Base-by-base conservation (phyloP, 2,888 invertebrate genomes). In the Ischnura elegans region DNA sequence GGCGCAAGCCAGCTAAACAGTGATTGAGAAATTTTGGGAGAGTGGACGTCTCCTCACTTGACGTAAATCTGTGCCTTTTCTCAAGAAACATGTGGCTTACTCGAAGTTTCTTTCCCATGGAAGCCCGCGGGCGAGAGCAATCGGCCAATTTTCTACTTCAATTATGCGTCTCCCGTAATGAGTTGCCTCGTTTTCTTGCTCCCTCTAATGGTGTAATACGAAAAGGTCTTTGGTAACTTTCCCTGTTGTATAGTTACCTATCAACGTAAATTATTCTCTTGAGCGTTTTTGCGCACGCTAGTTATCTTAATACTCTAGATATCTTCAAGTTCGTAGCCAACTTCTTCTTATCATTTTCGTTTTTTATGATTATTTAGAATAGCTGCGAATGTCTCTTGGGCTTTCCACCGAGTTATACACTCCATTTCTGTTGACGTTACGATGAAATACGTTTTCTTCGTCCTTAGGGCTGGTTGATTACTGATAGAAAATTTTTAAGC, bases 141-240 rank as follows among this genome's bases (percentile, higher is more conserved):
- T 25, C 61, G 10, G 61, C n/a, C 61, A 61, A 61, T 61, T 61
- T 61, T 25, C 61, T n/a, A 61, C 61, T 61, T 61, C 61, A 61
- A 61, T 61, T n/a, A 61, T 61, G 61, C 61, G 61, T n/a, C n/a
- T n/a, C 25, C 61, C 4, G 61, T 61, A n/a, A n/a, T 25, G 61
- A n/a, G 61, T 3, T 61, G 61, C n/a, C 61, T 61, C 61, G 61
- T 61, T 61, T n/a, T 61, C n/a, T 3, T 51, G 19, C n/a, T n/a
- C 61, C 61, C 61, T n/a, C n/a, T 61, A n/a, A 25, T 61, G 61
- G 25, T 61, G 61, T 61, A n/a, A 61, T 61, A n/a, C 25, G 61
- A n/a, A n/a, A 61, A 61, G 61, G 61, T 61, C 61, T 4, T n/a
- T 61, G 61, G 61, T 61, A 61, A 61, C 61, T 61, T 61, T 61